A percentile compares a stretch with the other conserved stretches of the same genome.
These are phyloP conservation scores for Hippopotamyrus pictus DNA, from an alignment of 2,797 vertebrate species.

Conservation along the genomic window DNA sequence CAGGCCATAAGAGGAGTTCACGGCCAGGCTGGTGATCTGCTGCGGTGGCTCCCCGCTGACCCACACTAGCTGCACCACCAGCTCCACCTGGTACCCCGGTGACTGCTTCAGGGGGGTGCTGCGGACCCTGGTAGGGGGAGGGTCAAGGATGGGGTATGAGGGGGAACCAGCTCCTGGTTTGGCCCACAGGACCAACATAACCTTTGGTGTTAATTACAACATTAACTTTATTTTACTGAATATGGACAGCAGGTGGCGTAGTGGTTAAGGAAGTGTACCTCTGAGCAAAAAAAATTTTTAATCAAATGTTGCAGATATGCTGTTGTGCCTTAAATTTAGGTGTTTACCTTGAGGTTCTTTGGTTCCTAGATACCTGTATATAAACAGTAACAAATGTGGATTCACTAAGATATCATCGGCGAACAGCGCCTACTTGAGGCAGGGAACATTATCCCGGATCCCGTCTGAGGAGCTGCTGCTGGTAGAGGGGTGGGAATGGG, in stretches of 20 bases:
- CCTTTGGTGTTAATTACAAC: not conserved
- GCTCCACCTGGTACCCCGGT: constrained; percentile 89
- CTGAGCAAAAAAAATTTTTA: not conserved
- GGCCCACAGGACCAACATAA: not conserved
- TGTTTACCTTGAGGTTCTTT: not conserved
- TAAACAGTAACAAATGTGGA: not conserved
- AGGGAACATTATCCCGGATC: constrained; percentile 86
- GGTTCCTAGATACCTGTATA: not conserved
- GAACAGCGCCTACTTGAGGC: constrained; percentile 77
- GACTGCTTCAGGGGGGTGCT: constrained; percentile 90
- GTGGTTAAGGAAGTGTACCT: not conserved
- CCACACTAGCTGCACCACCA: constrained; percentile 95
- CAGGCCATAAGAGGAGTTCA: constrained; percentile 90
- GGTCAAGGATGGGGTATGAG: constrained; percentile 33
- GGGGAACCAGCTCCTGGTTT: constrained; percentile 17
- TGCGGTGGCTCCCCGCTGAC: constrained; percentile 95
- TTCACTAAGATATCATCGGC: not conserved
- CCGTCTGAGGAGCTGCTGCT: constrained; percentile 95
- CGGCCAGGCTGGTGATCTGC: constrained; percentile 87
- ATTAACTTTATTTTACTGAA: not conserved
- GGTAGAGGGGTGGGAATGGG: constrained; percentile 87
- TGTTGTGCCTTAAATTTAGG: not conserved
- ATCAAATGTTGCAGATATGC: not conserved
- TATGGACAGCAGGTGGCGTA: not conserved
- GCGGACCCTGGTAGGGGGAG: constrained; percentile 71